Conservation (phyloP, 2,888 invertebrate genomes). For the Brachyptera putata region DNA sequence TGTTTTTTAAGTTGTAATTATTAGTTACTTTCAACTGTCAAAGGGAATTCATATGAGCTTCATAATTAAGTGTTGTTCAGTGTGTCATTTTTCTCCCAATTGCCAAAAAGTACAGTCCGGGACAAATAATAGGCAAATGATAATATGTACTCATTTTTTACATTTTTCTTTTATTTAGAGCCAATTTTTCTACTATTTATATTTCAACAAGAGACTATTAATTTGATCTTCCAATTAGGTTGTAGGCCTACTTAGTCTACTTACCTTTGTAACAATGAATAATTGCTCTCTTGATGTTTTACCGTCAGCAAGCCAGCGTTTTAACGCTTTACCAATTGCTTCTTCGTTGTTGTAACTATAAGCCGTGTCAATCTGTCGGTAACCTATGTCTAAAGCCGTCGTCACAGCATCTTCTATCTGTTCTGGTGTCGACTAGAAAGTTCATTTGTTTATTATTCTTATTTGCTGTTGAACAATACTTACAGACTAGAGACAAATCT, state of each 20-base stretch:
- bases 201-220: neutral
- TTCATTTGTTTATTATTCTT: too few relatives aligned
- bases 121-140: too few relatives aligned
- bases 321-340: slow-evolving; percentile 63
- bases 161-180: too few relatives aligned
- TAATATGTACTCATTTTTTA: too few relatives aligned
- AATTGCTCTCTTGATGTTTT: slow-evolving; percentile 64
- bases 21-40: too few relatives aligned
- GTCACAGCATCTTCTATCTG: slow-evolving; percentile 60
- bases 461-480: too few relatives aligned
- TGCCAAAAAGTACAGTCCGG: too few relatives aligned
- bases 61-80: too few relatives aligned
- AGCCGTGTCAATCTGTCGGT: slow-evolving; percentile 75
- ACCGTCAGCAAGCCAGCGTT: slow-evolving; percentile 60
- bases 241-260: neutral
- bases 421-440: slow-evolving; percentile 56
- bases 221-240: neutral
- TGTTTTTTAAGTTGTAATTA: too few relatives aligned
- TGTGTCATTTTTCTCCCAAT: too few relatives aligned
- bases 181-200: neutral
- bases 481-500: neutral
- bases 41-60: too few relatives aligned
- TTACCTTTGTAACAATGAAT: slow-evolving; percentile 75
- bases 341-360: slow-evolving; percentile 75
- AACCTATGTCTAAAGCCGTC: slow-evolving; percentile 64